Conservation (phyloP, 2,113 vertebrate species). For the Hymenochirus boettgeri region DNA sequence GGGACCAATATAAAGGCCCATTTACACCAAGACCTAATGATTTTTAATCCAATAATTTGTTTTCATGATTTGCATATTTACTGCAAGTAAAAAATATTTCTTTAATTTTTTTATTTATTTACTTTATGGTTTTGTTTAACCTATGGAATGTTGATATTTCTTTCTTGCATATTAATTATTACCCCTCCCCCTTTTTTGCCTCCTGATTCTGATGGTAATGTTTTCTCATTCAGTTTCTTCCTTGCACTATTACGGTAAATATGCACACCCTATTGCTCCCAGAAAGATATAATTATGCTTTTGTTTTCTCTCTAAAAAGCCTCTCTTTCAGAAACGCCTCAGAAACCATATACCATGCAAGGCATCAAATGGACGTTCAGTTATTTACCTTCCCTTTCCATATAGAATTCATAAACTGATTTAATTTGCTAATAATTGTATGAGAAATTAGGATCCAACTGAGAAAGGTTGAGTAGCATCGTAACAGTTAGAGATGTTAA, state of each 20-base stretch:
- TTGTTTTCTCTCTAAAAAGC: constrained; percentile 14
- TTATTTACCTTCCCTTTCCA: constrained; percentile 15
- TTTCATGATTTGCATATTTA: too few relatives aligned
- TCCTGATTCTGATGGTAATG: too few relatives aligned
- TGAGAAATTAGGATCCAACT: constrained; percentile 18
- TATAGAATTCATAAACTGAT: constrained; percentile 17
- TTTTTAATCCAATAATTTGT: too few relatives aligned
- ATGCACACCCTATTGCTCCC: constrained; percentile 13
- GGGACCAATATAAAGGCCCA: too few relatives aligned
- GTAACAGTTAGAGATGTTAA: constrained; percentile 5
- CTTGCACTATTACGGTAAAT: neutral
- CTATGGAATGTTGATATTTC: too few relatives aligned
- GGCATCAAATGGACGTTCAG: constrained; percentile 9
- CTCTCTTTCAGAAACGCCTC: constrained; percentile 11
- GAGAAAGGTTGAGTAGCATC: constrained; percentile 4
- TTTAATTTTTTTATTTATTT: too few relatives aligned
- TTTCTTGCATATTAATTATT: too few relatives aligned
- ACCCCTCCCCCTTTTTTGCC: too few relatives aligned
- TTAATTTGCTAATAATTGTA: constrained; percentile 12
- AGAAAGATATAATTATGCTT: constrained; percentile 12
- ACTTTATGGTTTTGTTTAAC: too few relatives aligned
- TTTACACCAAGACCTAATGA: too few relatives aligned
- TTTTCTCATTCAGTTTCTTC: too few relatives aligned
- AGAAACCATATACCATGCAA: constrained; percentile 10
- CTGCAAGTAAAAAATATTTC: too few relatives aligned